phyloP scores from a whole-genome alignment of 2,888 invertebrate species.

The Hoplodrina ambigua region DNA sequence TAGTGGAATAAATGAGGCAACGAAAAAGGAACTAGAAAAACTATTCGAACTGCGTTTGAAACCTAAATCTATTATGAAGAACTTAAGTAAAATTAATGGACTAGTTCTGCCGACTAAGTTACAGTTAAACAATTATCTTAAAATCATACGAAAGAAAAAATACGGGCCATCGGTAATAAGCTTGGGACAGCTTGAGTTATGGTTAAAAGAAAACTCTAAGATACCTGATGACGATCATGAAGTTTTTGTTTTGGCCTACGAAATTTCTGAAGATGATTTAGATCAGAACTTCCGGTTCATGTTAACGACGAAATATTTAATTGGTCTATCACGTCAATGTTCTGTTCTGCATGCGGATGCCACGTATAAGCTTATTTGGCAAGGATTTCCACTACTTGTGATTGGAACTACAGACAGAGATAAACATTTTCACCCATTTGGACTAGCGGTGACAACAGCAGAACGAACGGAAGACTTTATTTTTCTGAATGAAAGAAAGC shows the following conservation, averaged over 20 bases:
- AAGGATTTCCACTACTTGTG: not conserved
- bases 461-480: slow-evolving; percentile 6
- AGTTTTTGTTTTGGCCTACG: slow-evolving; percentile 1
- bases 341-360: no score
- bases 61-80: no score
- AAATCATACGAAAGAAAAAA: no score
- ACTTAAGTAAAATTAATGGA: no score
- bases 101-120: no score
- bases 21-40: no score
- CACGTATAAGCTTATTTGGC: slow-evolving; percentile 1
- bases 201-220: not conserved
- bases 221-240: not conserved
- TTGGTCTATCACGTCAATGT: slow-evolving; percentile 1
- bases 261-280: slow-evolving; percentile 5
- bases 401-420: not conserved
- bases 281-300: slow-evolving; percentile 4
- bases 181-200: not conserved
- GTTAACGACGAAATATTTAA: slow-evolving; percentile 6
- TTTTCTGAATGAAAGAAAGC: not conserved
- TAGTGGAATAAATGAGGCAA: no score
- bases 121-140: no score
- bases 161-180: no score
- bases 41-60: no score
- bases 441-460: not conserved
- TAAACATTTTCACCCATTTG: slow-evolving; percentile 5